Percentiles rank a stretch among this genome's conserved stretches.
Conservation (phyloP, 2,888 invertebrate genomes). For the Panorpa germanica region DNA sequence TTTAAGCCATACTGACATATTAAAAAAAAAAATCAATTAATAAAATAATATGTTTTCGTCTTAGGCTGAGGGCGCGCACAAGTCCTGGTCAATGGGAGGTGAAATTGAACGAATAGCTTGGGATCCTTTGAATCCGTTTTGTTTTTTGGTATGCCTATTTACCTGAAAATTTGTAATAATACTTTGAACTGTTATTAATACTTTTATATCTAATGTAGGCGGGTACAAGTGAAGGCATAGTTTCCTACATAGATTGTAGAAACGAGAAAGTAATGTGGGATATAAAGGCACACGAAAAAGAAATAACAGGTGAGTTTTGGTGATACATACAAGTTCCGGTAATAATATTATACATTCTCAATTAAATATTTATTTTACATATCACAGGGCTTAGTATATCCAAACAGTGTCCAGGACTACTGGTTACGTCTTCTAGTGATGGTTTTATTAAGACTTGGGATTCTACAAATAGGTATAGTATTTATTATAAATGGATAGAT, state of each 20-base stretch:
- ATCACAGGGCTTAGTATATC: too few relatives aligned
- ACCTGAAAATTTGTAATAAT: too few relatives aligned
- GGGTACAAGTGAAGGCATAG: conserved; percentile 40
- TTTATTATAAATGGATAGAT: background rate
- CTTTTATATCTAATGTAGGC: conserved; percentile 22
- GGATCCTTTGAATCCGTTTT: conserved; percentile 62
- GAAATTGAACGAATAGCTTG: conserved; percentile 79
- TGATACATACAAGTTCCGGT: conserved; percentile 4
- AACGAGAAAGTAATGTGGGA: conserved; percentile 48
- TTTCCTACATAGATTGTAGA: conserved; percentile 58
- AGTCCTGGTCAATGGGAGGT: conserved; percentile 51
- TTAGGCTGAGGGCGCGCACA: conserved; percentile 28
- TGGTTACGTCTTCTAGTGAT: conserved; percentile 65
- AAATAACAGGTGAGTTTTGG: conserved; percentile 50
- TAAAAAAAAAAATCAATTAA: conserved; percentile 20
- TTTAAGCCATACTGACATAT: conserved; percentile 40
- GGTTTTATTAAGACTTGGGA: conserved; percentile 81
- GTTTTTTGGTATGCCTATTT: conserved; percentile 44
- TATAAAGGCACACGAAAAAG: conserved; percentile 59
- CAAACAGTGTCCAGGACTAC: conserved; percentile 48
- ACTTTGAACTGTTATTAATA: too few relatives aligned
- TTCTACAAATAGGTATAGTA: conserved; percentile 22
- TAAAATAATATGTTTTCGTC: too few relatives aligned
- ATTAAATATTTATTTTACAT: conserved; percentile 5
- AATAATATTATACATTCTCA: background rate